Evolutionary conservation across 2,888 invertebrate genomes (phyloP).

Genomic region (Drosophila tripunctata): DNA sequence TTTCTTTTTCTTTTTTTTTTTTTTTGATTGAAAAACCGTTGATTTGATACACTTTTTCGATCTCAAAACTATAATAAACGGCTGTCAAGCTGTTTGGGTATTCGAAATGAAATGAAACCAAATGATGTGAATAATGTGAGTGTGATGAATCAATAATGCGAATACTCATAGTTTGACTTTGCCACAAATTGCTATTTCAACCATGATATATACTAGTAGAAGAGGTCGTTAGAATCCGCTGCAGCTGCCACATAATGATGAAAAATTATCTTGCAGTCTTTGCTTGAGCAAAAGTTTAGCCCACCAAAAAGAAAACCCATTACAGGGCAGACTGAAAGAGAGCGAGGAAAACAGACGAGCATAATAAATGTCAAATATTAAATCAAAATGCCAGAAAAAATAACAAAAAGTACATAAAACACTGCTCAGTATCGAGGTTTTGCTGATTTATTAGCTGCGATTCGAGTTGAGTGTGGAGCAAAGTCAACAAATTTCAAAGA

Average conservation of each 20-base stretch:
- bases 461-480: background rate
- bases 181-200: slow-evolving; percentile 26
- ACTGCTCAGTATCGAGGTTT: background rate
- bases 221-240: slow-evolving; percentile 15
- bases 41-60: background rate
- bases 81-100: background rate
- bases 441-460: slow-evolving; percentile 4
- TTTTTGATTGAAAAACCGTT: background rate
- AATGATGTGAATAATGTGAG: slow-evolving; percentile 6
- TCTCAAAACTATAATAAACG: background rate
- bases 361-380: slow-evolving; percentile 35
- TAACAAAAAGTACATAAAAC: background rate
- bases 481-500: background rate
- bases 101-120: background rate
- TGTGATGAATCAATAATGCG: slow-evolving; percentile 51
- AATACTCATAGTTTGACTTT: background rate
- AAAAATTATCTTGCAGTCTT: slow-evolving; percentile 31
- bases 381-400: slow-evolving; percentile 12
- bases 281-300: background rate
- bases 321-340: background rate
- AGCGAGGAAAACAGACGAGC: too few relatives aligned
- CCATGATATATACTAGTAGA: slow-evolving; percentile 19
- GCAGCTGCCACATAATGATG: slow-evolving; percentile 24
- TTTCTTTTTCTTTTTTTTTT: too few relatives aligned
- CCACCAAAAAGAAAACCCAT: background rate